These are phyloP conservation scores for Danio jaintianensis DNA, from an alignment of 2,797 vertebrate species.

Conservation along the genomic window DNA sequence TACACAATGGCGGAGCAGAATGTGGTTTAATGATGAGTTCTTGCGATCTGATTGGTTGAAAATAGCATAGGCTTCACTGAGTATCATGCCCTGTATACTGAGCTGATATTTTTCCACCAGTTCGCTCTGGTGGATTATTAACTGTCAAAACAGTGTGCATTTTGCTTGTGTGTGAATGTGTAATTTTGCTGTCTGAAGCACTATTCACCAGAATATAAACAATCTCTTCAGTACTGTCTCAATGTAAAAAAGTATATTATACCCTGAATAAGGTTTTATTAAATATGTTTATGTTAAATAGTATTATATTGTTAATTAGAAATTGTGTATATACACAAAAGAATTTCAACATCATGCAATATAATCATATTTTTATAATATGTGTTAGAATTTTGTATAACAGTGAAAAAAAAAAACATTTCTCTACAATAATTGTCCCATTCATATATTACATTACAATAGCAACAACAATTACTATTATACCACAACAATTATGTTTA, in stretches of 20 bases:
- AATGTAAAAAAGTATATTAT: constrained; percentile 13
- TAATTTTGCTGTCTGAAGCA: constrained; percentile 20
- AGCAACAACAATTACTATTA: background rate
- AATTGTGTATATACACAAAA: background rate
- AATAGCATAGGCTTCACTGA: constrained; percentile 81
- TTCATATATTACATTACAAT: background rate
- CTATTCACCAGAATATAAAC: constrained; percentile 38
- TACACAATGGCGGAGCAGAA: constrained; percentile 84
- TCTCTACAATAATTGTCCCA: background rate
- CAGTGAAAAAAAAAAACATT: too few relatives aligned
- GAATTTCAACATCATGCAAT: too few relatives aligned
- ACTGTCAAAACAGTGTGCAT: constrained; percentile 71
- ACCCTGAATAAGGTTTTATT: constrained; percentile 8
- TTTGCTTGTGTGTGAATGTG: constrained; percentile 8
- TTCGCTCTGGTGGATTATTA: constrained; percentile 72
- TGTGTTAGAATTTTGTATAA: too few relatives aligned
- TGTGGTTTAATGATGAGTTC: constrained; percentile 88
- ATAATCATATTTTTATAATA: too few relatives aligned
- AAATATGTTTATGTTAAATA: background rate
- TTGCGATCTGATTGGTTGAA: constrained; percentile 81
- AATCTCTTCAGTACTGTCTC: constrained; percentile 22
- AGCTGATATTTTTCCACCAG: constrained; percentile 67
- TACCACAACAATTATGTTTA: background rate
- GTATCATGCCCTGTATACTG: constrained; percentile 81
- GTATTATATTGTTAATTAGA: background rate